Conservation (phyloP, 2,797 vertebrate genomes). For the Carcharodon carcharias region DNA sequence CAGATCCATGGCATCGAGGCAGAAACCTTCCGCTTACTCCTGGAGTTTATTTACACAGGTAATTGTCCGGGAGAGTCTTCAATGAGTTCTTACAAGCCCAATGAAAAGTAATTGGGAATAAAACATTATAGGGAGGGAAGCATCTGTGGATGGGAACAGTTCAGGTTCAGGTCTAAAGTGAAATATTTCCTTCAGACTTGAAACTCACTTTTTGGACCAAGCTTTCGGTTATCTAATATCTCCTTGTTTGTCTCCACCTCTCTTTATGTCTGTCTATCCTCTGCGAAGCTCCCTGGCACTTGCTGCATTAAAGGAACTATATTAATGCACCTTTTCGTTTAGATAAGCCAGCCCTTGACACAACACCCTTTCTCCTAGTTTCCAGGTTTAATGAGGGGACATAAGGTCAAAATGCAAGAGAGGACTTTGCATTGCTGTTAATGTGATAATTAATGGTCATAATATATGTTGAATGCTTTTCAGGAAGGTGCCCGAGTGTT, state of each 20-base stretch:
- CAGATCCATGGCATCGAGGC: constrained; percentile 81
- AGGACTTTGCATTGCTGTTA: neutral
- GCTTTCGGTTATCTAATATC: neutral
- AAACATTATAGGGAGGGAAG: neutral
- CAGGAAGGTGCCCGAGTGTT: neutral
- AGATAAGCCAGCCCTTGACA: neutral
- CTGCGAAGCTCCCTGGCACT: neutral
- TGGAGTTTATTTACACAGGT: constrained; percentile 91
- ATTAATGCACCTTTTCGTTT: neutral
- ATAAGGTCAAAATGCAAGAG: neutral
- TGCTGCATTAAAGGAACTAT: neutral
- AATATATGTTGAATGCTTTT: neutral
- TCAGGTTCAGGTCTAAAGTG: too few species aligned
- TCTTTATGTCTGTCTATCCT: neutral
- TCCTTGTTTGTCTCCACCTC: neutral
- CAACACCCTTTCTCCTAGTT: neutral
- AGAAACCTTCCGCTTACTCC: constrained; percentile 72
- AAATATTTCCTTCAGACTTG: neutral
- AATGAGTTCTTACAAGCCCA: neutral
- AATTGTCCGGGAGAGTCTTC: neutral
- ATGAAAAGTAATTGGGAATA: neutral
- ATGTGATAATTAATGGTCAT: neutral
- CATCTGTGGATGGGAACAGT: neutral
- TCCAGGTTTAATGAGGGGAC: neutral
- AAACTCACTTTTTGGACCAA: neutral